phyloP scores from a whole-genome alignment of 92 coral and sea anemone genomes.

The Umimayanthus kanabou region DNA sequence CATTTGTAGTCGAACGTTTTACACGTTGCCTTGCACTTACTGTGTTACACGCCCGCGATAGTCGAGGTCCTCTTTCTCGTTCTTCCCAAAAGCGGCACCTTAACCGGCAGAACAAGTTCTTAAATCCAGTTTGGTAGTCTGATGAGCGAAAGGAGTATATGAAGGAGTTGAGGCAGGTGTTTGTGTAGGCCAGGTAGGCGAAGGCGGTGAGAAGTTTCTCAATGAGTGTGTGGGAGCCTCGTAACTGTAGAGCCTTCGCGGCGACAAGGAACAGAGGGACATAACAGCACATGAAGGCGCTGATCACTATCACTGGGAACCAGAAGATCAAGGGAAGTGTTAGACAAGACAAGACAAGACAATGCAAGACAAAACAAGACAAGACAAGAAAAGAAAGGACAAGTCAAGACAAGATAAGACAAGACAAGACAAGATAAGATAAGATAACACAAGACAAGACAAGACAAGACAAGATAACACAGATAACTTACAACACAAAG shows the following conservation, averaged over 20 bases:
- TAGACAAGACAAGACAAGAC: too few species aligned
- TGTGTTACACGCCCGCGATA: background rate
- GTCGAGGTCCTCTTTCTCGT: background rate
- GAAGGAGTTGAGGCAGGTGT: conserved; percentile 12
- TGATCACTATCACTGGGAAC: background rate
- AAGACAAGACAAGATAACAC: too few species aligned
- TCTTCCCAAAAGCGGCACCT: background rate
- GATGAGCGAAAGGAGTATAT: conserved; percentile 7
- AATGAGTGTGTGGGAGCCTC: background rate
- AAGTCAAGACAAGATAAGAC: too few species aligned
- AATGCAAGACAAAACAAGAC: too few species aligned
- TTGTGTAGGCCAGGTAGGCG: background rate
- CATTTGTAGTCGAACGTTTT: background rate
- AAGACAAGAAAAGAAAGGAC: too few species aligned
- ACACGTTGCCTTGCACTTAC: background rate
- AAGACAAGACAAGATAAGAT: too few species aligned
- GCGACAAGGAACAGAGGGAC: conserved; percentile 10
- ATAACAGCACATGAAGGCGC: conserved; percentile 9
- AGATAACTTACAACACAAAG: too few species aligned
- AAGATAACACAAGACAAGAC: too few species aligned
- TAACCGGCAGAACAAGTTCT: background rate
- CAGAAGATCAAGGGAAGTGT: background rate
- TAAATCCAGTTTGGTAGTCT: background rate
- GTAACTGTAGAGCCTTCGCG: background rate
- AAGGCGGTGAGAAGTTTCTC: background rate